A percentile compares a stretch with the other conserved stretches of the same genome.
These are phyloP conservation scores for Colaptes auratus DNA, from an alignment of 2,113 vertebrate species.

Conservation along the genomic window DNA sequence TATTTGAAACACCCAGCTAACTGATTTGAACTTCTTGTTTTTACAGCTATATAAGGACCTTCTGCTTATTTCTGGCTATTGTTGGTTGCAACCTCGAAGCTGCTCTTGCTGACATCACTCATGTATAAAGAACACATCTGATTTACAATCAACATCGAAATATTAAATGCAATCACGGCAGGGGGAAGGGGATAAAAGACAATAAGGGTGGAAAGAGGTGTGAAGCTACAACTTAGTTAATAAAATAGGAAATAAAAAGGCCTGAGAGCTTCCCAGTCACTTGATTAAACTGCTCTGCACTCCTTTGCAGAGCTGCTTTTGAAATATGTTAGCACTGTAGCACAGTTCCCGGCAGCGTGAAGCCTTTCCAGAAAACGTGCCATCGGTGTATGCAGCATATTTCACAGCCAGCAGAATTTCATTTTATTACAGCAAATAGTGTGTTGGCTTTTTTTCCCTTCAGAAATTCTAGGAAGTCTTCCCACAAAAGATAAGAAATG, in stretches of 20 bases:
- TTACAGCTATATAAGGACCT: not conserved
- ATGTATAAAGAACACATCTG: not conserved
- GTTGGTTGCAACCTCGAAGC: not conserved
- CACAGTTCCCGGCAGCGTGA: conserved; percentile 43
- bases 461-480: conserved; percentile 57
- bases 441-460: not conserved
- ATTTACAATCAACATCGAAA: not conserved
- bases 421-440: conserved; percentile 47
- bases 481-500: conserved; percentile 36
- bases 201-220: not conserved
- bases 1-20: not conserved
- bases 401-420: conserved; percentile 43
- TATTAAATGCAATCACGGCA: not conserved
- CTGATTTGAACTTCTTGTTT: not conserved
- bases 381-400: conserved; percentile 12
- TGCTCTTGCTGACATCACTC: not conserved
- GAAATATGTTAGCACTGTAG: conserved; percentile 58
- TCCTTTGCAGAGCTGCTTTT: conserved; percentile 42
- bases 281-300: conserved; percentile 65
- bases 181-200: not conserved
- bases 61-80: not conserved
- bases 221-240: not conserved
- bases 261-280: conserved; percentile 14
- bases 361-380: conserved; percentile 50
- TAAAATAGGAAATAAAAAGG: conserved; percentile 11